Conservation (phyloP, 2,888 invertebrate species). For the Chrysodeixis includens region DNA sequence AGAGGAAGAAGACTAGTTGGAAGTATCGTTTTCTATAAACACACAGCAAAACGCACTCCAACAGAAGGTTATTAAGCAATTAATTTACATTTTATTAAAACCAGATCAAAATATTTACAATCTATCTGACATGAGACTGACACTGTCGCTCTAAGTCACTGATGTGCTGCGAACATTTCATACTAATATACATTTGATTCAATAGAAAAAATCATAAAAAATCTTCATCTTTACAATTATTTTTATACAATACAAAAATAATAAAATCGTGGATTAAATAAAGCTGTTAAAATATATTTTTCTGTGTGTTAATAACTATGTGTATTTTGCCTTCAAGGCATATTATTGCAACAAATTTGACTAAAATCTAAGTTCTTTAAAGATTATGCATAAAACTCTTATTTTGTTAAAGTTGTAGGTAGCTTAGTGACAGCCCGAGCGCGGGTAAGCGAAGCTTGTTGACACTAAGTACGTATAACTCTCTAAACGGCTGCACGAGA, state of each 20-base stretch:
- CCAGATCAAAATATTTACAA: constrained; percentile 83
- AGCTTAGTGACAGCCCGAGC: constrained; percentile 37
- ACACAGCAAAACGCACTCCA: constrained; percentile 72
- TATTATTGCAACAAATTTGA: constrained; percentile 83
- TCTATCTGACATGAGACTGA: constrained; percentile 65
- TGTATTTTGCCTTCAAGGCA: constrained; percentile 78
- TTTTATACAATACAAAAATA: constrained; percentile 79
- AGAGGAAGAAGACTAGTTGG: constrained; percentile 20
- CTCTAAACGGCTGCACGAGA: constrained; percentile 47
- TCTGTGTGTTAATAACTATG: constrained; percentile 61
- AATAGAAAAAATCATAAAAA: constrained; percentile 72
- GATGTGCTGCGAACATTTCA: constrained; percentile 56
- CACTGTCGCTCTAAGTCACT: constrained; percentile 57
- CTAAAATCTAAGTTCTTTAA: constrained; percentile 74
- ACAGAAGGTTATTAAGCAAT: constrained; percentile 72
- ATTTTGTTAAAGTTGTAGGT: constrained; percentile 63
- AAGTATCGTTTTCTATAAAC: constrained; percentile 17
- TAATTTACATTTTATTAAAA: constrained; percentile 76
- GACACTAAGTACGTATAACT: constrained; percentile 28
- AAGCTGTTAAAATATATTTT: constrained; percentile 72
- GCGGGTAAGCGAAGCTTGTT: constrained; percentile 32
- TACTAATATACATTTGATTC: constrained; percentile 71
- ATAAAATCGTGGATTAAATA: constrained; percentile 79
- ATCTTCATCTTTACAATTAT: constrained; percentile 60
- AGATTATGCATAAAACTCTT: constrained; percentile 76